Evolutionary conservation across 2,888 invertebrate species (phyloP).

Genomic region (Blomia tropicalis): DNA sequence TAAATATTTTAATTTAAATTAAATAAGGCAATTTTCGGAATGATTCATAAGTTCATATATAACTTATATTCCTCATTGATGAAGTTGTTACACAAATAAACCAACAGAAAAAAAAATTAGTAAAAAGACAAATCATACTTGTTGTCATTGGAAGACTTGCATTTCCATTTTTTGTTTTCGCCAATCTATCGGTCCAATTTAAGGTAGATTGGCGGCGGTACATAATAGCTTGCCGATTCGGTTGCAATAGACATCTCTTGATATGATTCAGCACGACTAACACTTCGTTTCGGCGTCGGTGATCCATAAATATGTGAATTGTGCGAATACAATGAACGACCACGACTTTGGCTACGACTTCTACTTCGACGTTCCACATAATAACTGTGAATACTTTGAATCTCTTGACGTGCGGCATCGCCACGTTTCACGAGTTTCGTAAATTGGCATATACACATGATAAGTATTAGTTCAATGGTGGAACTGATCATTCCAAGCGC

Average conservation of each 20-base stretch:
- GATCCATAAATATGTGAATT: neutral
- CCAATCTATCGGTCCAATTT: constrained; percentile 7
- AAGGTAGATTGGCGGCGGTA: constrained; percentile 8
- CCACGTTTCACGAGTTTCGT: constrained; percentile 20
- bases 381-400: constrained; percentile 13
- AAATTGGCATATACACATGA: constrained; percentile 21
- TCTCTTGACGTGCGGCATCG: constrained; percentile 15
- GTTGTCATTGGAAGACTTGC: too few relatives aligned
- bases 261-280: neutral
- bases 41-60: neutral
- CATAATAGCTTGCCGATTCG: constrained; percentile 1
- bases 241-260: neutral
- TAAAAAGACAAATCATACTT: neutral
- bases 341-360: constrained; percentile 8
- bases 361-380: neutral
- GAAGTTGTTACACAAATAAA: neutral
- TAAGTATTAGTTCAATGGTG: constrained; percentile 20
- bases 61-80: neutral
- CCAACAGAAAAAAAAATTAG: neutral
- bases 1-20: too few relatives aligned
- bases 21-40: too few relatives aligned
- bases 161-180: neutral
- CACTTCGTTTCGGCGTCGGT: neutral
- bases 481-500: neutral
- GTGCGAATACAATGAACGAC: neutral